A percentile compares a stretch with the other conserved stretches of the same genome.
Evolutionary conservation across 2,113 vertebrate genomes (phyloP).

Genomic region (Bambusicola thoracicus): DNA sequence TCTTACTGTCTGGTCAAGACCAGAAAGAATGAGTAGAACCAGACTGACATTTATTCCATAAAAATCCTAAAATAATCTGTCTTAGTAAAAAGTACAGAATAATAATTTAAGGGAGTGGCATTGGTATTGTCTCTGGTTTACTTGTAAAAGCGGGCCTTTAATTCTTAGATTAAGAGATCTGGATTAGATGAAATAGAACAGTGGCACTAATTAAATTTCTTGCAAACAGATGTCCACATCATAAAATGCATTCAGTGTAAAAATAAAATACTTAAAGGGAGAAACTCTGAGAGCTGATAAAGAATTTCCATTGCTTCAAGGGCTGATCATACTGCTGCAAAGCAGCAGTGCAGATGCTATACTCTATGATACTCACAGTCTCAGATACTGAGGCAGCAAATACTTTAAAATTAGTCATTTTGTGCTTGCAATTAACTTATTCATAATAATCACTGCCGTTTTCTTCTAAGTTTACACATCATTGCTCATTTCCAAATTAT

Average conservation of each 20-base stretch:
- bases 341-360: neutral
- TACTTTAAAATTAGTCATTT: neutral
- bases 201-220: neutral
- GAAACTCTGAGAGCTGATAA: neutral
- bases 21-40: conserved; percentile 18
- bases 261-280: neutral
- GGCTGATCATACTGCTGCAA: neutral
- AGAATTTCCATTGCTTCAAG: neutral
- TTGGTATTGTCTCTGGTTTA: neutral
- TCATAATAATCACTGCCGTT: neutral
- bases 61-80: neutral
- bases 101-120: neutral
- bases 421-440: neutral
- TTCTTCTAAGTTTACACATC: neutral
- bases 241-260: neutral
- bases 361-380: neutral
- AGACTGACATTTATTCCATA: neutral
- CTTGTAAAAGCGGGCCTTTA: neutral
- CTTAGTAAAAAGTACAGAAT: neutral
- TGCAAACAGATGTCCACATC: neutral
- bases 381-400: neutral
- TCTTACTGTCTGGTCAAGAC: conserved; percentile 35
- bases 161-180: neutral
- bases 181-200: neutral
- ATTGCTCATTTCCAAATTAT: neutral